phyloP scores from a whole-genome alignment of 2,113 vertebrate genomes.

The Cranoglanis bouderius region DNA sequence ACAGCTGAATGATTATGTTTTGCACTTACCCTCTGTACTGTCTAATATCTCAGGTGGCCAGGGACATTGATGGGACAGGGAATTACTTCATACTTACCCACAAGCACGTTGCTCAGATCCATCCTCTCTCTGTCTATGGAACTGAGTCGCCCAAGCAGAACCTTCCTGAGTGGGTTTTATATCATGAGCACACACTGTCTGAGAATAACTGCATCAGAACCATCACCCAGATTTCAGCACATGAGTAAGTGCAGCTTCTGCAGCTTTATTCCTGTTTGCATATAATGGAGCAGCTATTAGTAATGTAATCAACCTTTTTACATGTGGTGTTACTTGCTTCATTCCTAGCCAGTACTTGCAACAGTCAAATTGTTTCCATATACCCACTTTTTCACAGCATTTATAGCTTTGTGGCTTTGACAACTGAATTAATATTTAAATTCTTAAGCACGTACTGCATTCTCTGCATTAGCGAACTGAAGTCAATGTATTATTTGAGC shows the following conservation, averaged over 20 bases:
- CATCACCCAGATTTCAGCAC: conserved; percentile 77
- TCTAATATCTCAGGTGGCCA: conserved; percentile 74
- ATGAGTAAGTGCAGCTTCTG: conserved; percentile 75
- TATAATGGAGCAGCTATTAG: background rate
- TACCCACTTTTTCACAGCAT: background rate
- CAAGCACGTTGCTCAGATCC: conserved; percentile 86
- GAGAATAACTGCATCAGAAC: conserved; percentile 84
- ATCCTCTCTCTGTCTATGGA: conserved; percentile 78
- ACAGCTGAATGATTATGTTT: background rate
- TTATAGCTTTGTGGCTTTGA: background rate
- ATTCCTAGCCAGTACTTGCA: background rate
- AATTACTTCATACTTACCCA: conserved; percentile 87
- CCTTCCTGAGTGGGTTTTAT: conserved; percentile 86
- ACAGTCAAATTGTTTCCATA: background rate
- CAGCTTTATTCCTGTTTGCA: background rate
- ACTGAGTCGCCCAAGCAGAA: conserved; percentile 66
- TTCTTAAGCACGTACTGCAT: background rate
- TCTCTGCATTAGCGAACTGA: background rate
- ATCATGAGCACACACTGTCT: conserved; percentile 82
- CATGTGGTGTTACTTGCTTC: background rate
- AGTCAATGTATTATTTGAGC: background rate
- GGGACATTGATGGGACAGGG: conserved; percentile 84
- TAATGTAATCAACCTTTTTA: background rate
- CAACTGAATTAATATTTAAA: background rate
- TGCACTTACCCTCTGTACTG: background rate